phyloP scores from a whole-genome alignment of 2,113 vertebrate species.

The Balaeniceps rex region DNA sequence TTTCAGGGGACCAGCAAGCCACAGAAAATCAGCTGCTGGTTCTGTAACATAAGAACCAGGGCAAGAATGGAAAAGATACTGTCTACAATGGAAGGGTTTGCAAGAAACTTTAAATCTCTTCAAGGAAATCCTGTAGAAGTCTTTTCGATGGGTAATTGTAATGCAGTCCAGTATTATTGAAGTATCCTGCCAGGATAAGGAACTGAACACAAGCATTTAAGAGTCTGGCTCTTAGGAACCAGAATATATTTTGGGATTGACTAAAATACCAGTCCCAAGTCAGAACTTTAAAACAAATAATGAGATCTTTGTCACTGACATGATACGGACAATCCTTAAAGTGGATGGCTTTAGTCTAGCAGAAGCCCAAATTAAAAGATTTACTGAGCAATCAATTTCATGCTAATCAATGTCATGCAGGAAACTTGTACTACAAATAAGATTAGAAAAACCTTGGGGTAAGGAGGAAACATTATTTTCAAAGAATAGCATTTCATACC shows the following conservation, averaged over 20 bases:
- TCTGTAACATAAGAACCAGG: neutral
- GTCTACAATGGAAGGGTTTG: neutral
- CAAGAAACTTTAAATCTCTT: neutral
- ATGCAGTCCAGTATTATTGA: neutral
- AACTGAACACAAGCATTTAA: neutral
- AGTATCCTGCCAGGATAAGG: neutral
- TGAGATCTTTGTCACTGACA: neutral
- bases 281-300: neutral
- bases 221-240: neutral
- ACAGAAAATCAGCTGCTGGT: neutral
- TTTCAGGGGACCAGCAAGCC: neutral
- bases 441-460: neutral
- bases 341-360: neutral
- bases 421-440: neutral
- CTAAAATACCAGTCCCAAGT: neutral
- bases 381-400: neutral
- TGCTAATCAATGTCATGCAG: neutral
- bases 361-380: neutral
- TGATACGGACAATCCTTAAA: neutral
- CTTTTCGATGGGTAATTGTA: neutral
- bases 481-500: slow-evolving; percentile 26
- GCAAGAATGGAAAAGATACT: neutral
- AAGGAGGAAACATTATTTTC: neutral
- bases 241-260: neutral
- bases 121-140: neutral